Base-by-base conservation (phyloP, 2,113 vertebrate species). In the Lutjanus erythropterus region DNA sequence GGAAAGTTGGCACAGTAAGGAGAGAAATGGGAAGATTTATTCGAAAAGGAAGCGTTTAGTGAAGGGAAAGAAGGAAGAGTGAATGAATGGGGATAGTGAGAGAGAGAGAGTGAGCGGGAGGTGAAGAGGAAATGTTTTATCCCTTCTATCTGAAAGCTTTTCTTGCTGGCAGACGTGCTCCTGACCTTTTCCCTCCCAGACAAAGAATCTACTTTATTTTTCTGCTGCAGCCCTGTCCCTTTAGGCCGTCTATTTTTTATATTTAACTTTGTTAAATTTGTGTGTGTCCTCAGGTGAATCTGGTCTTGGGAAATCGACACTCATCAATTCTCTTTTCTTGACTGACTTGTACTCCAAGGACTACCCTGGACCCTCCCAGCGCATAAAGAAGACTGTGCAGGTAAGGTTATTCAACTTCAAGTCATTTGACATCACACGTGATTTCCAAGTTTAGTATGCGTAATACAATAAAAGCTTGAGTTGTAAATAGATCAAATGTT, bases 301-400 rank as follows among this genome's bases (percentile, higher is more conserved):
- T 56, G 95, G 95, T 61, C 90, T 96, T 33, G 95, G 95, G 9
- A 96, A 96, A 77, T 96, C 95, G 2, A 96, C 95, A 0, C 94
- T 96, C 66, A 95, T 96, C 82, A 96, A 95, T 85, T 96, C 95
- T 23, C 90, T 96, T 58, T 96, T 96, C 87, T 91, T 95, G 73
- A 95, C 95, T 4, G 94, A 96, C 60, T 85, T 96, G 39, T 95
- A 96, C 90, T 95, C 95, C 67, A 95, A 95, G 89, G 94, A 95
- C 35, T 95, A 95, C 70, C 95, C 95, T 0, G 94, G 95, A 1
- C 95, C 95, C 0, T 96, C 95, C 14, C 94, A 93, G 78, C 92
- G 95, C 83, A 94, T 95, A 75, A 96, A 95, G 84, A 96, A 96
- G 87, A 96, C 95, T 5, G 94, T 96, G 37, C 95, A 96, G 94